Base-by-base conservation (phyloP, 2,113 vertebrate genomes). In the Brachypodius melanocephalos region DNA sequence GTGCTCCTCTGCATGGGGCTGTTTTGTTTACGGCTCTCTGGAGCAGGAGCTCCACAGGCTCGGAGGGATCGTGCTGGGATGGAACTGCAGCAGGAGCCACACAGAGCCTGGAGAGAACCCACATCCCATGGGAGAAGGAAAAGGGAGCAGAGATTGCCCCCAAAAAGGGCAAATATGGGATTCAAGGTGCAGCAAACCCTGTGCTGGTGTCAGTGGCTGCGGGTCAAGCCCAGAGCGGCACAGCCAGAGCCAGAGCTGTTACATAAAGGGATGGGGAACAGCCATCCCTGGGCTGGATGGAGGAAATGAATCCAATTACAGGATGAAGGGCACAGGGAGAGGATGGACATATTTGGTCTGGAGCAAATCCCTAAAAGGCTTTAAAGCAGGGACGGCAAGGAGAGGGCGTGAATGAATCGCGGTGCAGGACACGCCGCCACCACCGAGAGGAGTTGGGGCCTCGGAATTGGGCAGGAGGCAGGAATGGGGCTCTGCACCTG, bases 241-340 rank as follows among this genome's bases (percentile, higher is more conserved):
- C 32, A 68, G 81, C 21, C 12, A 0, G 73, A 86, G 86, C 80
- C 83, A 69, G 80, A 5, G 2, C 17, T 5, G 14, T 97, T 96
- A 95, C 0, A 1, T 96, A 97, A 96, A 95, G 58, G 77, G 85
- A 91, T 87, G 71, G 91, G 73, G 74, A 95, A 66, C 42, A 86
- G 71, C 69, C 73, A 0, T 0, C 74, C 31, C 34, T 57, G 73
- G 93, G 87, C 80, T 87, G 89, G 89, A 68, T 66, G 91, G 94
- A 95, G 34, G 93, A 91, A 89, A 82, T 20, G 54, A 97, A 97
- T 97, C 95, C 96, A 96, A 96, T 97, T 97, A 97, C 40, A 76
- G 93, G 95, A 95, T 96, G 95, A 97, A 97, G 94, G 93, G 71
- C 91, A 93, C 55, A 78, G 91, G 66, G 78, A 95, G 65, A 59